Evolutionary conservation across 2,888 invertebrate genomes (phyloP).

Genomic region (Octonoba sinensis): DNA sequence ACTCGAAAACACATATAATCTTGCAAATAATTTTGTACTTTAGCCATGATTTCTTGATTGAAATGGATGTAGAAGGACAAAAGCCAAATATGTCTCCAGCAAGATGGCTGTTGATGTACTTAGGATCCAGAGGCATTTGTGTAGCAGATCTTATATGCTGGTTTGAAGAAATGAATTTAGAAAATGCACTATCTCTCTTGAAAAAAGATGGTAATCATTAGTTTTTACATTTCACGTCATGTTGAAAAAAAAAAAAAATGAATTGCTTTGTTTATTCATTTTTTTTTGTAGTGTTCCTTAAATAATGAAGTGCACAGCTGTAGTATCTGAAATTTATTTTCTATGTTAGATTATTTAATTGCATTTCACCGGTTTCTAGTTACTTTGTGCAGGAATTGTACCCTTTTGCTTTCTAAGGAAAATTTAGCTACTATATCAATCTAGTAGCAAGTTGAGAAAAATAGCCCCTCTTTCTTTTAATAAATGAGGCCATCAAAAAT

Average conservation of each 20-base stretch:
- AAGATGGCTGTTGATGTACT: conserved; percentile 13
- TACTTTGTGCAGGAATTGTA: too few species aligned
- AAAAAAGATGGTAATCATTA: conserved; percentile 25
- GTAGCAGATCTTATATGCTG: conserved; percentile 23
- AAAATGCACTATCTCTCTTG: conserved; percentile 26
- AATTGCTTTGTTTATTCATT: too few species aligned
- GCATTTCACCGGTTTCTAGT: too few species aligned
- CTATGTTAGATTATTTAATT: too few species aligned
- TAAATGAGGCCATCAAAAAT: not conserved
- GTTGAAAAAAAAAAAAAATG: not conserved
- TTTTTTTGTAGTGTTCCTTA: too few species aligned
- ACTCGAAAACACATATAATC: not conserved
- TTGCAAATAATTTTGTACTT: not conserved
- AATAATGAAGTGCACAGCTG: too few species aligned
- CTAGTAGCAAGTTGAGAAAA: too few species aligned
- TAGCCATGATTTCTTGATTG: not conserved
- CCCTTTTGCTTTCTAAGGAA: too few species aligned
- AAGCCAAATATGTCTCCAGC: conserved; percentile 17
- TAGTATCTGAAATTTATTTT: too few species aligned
- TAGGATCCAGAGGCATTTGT: conserved; percentile 14
- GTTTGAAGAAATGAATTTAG: conserved; percentile 27
- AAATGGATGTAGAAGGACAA: conserved; percentile 1
- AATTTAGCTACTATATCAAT: too few species aligned
- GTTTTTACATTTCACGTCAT: not conserved
- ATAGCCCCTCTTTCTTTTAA: not conserved